A percentile compares a stretch with the other conserved stretches of the same genome.
These are phyloP conservation scores for Erinaceus europaeus DNA, from an alignment of 2,113 vertebrate species.

Conservation along the genomic window DNA sequence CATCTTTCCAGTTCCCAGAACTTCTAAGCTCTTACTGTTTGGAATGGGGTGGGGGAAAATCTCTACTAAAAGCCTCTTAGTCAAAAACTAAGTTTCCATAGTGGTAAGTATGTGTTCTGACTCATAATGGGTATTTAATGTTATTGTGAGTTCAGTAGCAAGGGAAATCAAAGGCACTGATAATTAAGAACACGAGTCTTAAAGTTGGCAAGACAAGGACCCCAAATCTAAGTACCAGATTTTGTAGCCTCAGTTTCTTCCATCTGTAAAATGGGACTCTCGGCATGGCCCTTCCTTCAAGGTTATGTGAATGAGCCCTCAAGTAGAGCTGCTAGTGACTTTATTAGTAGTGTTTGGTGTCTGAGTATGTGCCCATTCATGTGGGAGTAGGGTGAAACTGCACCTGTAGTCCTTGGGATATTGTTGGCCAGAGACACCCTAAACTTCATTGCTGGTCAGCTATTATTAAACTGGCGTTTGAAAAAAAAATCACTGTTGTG, in stretches of 20 bases:
- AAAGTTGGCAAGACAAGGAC: not conserved
- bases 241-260: not conserved
- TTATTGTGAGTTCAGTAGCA: not conserved
- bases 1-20: not conserved
- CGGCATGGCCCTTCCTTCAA: not conserved
- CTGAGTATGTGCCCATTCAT: not conserved
- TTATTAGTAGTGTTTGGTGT: not conserved
- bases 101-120: not conserved
- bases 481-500: not conserved
- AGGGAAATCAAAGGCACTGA: not conserved
- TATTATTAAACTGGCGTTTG: too few species aligned
- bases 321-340: not conserved
- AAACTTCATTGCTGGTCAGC: not conserved
- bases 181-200: not conserved
- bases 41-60: too few species aligned
- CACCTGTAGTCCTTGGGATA: not conserved
- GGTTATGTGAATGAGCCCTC: not conserved
- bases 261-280: not conserved
- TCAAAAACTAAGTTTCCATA: not conserved
- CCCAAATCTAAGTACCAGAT: not conserved
- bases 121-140: not conserved
- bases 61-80: not conserved
- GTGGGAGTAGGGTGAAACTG: not conserved
- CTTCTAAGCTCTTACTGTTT: not conserved
- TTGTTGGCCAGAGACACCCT: not conserved